Conservation (phyloP, 2,113 vertebrate species). For the Centropristis striata region DNA sequence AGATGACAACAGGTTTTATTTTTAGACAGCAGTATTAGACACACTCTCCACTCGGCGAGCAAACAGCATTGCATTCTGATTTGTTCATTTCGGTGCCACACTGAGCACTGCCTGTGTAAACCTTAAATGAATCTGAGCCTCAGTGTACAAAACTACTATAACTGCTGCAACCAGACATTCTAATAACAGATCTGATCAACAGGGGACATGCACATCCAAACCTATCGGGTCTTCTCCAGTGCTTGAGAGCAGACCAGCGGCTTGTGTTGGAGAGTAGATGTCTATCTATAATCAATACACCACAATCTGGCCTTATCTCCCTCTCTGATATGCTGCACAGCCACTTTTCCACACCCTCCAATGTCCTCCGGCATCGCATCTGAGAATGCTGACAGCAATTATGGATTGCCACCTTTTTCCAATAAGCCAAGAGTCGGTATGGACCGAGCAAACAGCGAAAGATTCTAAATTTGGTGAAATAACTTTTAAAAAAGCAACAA, state of each 20-base stretch:
- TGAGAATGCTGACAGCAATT: slow-evolving; percentile 66
- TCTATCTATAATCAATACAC: slow-evolving; percentile 82
- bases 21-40: not conserved
- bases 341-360: slow-evolving; percentile 70
- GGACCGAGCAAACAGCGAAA: slow-evolving; percentile 9
- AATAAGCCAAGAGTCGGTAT: slow-evolving; percentile 60
- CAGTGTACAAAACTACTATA: slow-evolving; percentile 22
- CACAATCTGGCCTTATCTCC: slow-evolving; percentile 80
- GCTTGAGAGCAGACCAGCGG: slow-evolving; percentile 55
- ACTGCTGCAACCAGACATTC: slow-evolving; percentile 47
- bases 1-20: slow-evolving; percentile 19
- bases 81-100: slow-evolving; percentile 26
- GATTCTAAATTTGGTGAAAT: slow-evolving; percentile 38
- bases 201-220: slow-evolving; percentile 52
- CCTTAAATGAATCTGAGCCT: slow-evolving; percentile 41
- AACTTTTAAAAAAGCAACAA: slow-evolving; percentile 30
- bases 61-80: slow-evolving; percentile 24
- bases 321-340: slow-evolving; percentile 71
- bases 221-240: slow-evolving; percentile 56
- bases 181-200: slow-evolving; percentile 64
- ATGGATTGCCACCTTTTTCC: slow-evolving; percentile 72
- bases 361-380: slow-evolving; percentile 60
- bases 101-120: not conserved
- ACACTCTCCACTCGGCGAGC: slow-evolving; percentile 7
- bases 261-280: slow-evolving; percentile 75